These are phyloP conservation scores for Dicentrarchus labrax DNA, from an alignment of 2,113 vertebrate species.

Conservation along the genomic window DNA sequence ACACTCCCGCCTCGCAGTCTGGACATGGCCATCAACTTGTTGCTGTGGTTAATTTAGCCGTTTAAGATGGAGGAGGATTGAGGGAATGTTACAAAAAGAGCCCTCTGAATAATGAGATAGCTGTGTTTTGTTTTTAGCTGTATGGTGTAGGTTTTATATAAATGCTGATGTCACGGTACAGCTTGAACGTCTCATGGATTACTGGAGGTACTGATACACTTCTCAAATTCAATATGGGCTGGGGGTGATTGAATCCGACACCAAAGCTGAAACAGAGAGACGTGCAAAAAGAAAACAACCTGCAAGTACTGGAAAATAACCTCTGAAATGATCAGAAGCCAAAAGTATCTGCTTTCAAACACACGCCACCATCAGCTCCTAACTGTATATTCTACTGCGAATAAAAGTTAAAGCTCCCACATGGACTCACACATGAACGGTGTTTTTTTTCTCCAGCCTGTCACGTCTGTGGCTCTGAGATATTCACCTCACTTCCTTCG, in stretches of 20 bases:
- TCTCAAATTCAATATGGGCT: slow-evolving; percentile 30
- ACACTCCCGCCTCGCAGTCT: slow-evolving; percentile 55
- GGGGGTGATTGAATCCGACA: slow-evolving; percentile 35
- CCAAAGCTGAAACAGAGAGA: slow-evolving; percentile 10
- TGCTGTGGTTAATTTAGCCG: slow-evolving; percentile 61
- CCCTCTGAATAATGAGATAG: slow-evolving; percentile 29
- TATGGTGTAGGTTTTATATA: slow-evolving; percentile 18
- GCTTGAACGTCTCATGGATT: neutral
- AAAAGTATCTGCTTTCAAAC: neutral
- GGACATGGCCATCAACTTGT: slow-evolving; percentile 65
- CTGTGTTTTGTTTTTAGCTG: slow-evolving; percentile 25
- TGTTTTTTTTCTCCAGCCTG: slow-evolving; percentile 7
- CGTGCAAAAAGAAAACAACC: neutral
- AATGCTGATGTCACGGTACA: slow-evolving; percentile 53
- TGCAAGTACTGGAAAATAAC: slow-evolving; percentile 12
- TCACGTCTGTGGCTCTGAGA: slow-evolving; percentile 17
- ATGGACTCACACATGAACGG: slow-evolving; percentile 1
- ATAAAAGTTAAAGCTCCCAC: slow-evolving; percentile 30
- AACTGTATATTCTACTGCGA: neutral
- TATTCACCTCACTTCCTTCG: slow-evolving; percentile 9
- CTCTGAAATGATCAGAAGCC: neutral
- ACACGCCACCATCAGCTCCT: neutral
- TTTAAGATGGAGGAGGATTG: slow-evolving; percentile 44
- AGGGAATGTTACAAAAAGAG: slow-evolving; percentile 43
- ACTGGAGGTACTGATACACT: neutral